Evolutionary conservation across 2,797 vertebrate genomes (phyloP), one percentile per base, ranked within the genome.

Genomic region (Syncerus caffer): DNA sequence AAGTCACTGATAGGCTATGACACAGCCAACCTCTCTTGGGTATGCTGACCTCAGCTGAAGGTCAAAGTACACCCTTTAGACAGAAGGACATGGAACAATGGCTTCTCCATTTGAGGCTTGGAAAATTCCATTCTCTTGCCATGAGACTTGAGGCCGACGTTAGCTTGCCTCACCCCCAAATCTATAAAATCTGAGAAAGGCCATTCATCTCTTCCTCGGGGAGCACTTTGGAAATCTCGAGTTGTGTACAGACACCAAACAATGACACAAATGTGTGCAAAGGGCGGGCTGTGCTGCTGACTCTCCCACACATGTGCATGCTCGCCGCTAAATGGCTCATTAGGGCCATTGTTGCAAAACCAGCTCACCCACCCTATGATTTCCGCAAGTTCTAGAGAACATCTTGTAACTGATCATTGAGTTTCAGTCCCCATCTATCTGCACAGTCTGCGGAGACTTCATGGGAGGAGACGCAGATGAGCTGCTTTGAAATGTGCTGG

Each of bases 321-420:
- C 85, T 90, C 87, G 4, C 64, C 2, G 4, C 74, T 90, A 85
- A 97, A 97, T 97, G 97, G 96, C 97, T 98, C 97, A 90, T 97
- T 95, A 97, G 89, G 91, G 87, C 29, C 80, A 97, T 96, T 97
- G 97, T 94, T 93, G 94, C 53, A 2, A 90, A 96, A 53, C 96
- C 96, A 84, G 62, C 53, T 42, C 64, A 34, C 96, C 83, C 93
- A 58, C 90, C 97, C 96, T 93, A 23, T 78, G 97, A 98, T 97
- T 98, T 98, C 91, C 2, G 14, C 95, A 94, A 93, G 90, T 96
- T 97, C 96, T 97, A 50, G 94, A 97, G 97, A 97, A 96, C 96
- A 97, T 96, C 95, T 97, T 94, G 90, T 93, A 74, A 97, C 90
- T 89, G 93, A 97, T 67, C 89, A 55, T 64, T 17, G 47, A 64